Evolutionary conservation across 2,113 vertebrate genomes (phyloP).

Genomic region (Lucifuga dentata): DNA sequence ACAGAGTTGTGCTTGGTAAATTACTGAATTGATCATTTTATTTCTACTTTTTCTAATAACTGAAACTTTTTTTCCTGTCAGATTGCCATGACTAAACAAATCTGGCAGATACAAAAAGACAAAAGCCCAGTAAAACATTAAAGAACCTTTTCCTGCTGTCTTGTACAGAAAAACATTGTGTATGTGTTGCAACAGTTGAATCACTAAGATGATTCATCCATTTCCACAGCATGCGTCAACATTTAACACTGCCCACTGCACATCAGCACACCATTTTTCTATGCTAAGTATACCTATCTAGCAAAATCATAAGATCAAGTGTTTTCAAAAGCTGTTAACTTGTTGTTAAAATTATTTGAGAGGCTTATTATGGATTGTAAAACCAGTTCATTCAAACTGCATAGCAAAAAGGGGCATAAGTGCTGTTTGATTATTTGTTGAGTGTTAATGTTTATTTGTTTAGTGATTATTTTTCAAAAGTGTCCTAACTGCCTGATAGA

Average conservation of each 20-base stretch:
- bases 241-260: neutral
- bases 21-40: neutral
- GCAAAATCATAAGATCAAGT: neutral
- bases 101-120: constrained; percentile 10
- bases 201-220: neutral
- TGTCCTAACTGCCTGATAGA: no score
- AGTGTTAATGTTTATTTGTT: no score
- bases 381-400: no score
- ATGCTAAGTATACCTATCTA: neutral
- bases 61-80: constrained; percentile 10
- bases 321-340: neutral
- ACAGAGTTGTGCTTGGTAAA: constrained; percentile 13
- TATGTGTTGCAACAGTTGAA: constrained; percentile 1
- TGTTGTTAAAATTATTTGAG: neutral
- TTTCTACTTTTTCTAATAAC: constrained; percentile 1
- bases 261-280: neutral
- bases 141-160: neutral
- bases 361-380: neutral
- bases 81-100: constrained; percentile 33
- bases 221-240: no score
- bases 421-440: no score
- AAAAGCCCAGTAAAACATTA: neutral
- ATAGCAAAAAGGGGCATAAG: no score
- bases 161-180: neutral
- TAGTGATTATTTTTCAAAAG: no score